Conservation (phyloP, 2,888 invertebrate species). For the Meganola albula region DNA sequence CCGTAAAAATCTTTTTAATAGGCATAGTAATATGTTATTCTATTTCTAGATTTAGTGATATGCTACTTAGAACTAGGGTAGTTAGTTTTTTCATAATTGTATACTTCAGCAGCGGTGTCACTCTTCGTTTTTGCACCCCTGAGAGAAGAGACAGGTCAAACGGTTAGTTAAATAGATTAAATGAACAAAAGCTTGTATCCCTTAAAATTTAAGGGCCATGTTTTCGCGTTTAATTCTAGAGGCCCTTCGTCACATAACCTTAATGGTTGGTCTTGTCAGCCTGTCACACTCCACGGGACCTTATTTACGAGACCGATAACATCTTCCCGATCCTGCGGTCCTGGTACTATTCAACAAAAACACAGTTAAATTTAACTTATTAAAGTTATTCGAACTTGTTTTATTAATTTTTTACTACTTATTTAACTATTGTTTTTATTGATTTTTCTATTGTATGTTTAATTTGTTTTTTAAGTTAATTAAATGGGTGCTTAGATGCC, state of each 20-base stretch:
- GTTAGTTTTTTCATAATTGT: too few species aligned
- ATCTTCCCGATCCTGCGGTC: constrained; percentile 35
- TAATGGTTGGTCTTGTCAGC: constrained; percentile 67
- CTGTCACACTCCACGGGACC: constrained; percentile 49
- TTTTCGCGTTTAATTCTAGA: constrained; percentile 20
- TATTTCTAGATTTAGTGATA: too few species aligned
- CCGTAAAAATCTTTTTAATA: too few species aligned
- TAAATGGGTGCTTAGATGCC: too few species aligned
- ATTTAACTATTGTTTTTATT: too few species aligned
- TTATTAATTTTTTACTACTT: constrained; percentile 16
- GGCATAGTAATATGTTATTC: too few species aligned
- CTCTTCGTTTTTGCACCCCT: too few species aligned
- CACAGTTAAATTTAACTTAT: constrained; percentile 18
- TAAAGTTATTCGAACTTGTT: constrained; percentile 19
- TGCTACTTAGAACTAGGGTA: too few species aligned
- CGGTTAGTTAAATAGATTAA: too few species aligned
- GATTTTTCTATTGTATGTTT: too few species aligned
- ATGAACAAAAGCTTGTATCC: neutral
- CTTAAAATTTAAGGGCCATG: constrained; percentile 1
- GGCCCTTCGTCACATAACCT: constrained; percentile 35
- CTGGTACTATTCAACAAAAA: constrained; percentile 11
- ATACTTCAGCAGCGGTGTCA: too few species aligned
- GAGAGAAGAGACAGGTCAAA: neutral
- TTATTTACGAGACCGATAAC: constrained; percentile 65
- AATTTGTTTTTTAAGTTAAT: too few species aligned